Conservation (phyloP, 1,140 invertebrate genomes). For the Procambarus virginalis region DNA sequence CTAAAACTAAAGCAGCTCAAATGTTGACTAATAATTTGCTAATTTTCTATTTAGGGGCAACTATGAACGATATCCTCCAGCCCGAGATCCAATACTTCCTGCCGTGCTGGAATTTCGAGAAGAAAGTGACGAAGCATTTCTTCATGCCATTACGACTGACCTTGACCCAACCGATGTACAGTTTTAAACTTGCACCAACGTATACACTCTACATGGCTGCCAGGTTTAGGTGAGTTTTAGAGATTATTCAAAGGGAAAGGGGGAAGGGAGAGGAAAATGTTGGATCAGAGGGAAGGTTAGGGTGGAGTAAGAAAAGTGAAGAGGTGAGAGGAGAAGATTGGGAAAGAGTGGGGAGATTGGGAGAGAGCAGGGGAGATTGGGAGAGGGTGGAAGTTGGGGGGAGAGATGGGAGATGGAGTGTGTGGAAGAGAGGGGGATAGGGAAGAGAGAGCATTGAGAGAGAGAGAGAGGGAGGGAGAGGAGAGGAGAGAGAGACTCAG, state of each 20-base stretch:
- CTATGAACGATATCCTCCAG: conserved; percentile 76
- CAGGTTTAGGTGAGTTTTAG: conserved; percentile 72
- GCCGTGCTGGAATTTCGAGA: conserved; percentile 95
- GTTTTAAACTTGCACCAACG: conserved; percentile 89
- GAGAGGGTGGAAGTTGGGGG: too few species aligned
- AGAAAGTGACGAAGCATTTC: conserved; percentile 92
- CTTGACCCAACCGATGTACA: conserved; percentile 81
- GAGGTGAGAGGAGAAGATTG: not conserved
- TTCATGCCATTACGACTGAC: conserved; percentile 89
- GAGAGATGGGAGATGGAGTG: too few species aligned
- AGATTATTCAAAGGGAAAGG: not conserved
- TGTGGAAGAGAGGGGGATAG: too few species aligned
- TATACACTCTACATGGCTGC: conserved; percentile 96
- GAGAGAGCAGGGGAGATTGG: too few species aligned
- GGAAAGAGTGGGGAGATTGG: too few species aligned
- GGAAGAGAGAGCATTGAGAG: too few species aligned
- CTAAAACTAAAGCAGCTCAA: not conserved
- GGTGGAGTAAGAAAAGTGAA: not conserved
- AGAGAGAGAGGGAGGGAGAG: too few species aligned
- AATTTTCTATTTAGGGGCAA: conserved; percentile 73
- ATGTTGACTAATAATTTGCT: not conserved
- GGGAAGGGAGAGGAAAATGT: conserved; percentile 76
- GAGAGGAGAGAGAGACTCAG: too few species aligned
- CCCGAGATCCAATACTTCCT: conserved; percentile 92
- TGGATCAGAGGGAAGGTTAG: not conserved